Percentiles rank a stretch among this genome's conserved stretches.
Evolutionary conservation across 1,140 invertebrate genomes (phyloP).

Genomic region (Cydia pomonella): DNA sequence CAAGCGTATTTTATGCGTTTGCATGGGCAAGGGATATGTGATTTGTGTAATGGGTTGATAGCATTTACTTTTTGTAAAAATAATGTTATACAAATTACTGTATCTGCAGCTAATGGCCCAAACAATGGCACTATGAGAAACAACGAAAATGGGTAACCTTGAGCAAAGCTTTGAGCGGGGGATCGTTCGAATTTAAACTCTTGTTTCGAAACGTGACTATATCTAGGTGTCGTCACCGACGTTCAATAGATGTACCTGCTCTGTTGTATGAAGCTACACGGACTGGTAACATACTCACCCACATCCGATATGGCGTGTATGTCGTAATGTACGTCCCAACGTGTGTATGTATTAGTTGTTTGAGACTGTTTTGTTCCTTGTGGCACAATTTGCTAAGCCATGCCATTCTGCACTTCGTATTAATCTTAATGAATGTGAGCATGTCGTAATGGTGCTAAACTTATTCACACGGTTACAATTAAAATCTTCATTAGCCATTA

Average conservation of each 20-base stretch:
- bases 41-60: not conserved
- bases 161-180: constrained; percentile 49
- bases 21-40: not conserved
- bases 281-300: constrained; percentile 38
- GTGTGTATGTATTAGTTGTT: constrained; percentile 25
- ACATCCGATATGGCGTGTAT: constrained; percentile 12
- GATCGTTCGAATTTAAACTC: constrained; percentile 50
- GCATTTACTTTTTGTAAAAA: not conserved
- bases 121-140: constrained; percentile 43
- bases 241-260: constrained; percentile 47
- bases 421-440: constrained; percentile 22
- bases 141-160: constrained; percentile 43
- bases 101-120: constrained; percentile 7
- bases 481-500: constrained; percentile 2
- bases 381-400: constrained; percentile 13
- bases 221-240: constrained; percentile 47
- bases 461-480: constrained; percentile 18
- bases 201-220: constrained; percentile 52
- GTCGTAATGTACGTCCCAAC: constrained; percentile 11
- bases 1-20: not conserved
- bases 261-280: constrained; percentile 41
- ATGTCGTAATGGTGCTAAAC: constrained; percentile 21
- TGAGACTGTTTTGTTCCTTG: constrained; percentile 11
- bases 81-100: constrained; percentile 3
- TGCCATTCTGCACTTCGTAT: not conserved